Base-by-base conservation (phyloP, 2,113 vertebrate species). In the Xerus inauris region DNA sequence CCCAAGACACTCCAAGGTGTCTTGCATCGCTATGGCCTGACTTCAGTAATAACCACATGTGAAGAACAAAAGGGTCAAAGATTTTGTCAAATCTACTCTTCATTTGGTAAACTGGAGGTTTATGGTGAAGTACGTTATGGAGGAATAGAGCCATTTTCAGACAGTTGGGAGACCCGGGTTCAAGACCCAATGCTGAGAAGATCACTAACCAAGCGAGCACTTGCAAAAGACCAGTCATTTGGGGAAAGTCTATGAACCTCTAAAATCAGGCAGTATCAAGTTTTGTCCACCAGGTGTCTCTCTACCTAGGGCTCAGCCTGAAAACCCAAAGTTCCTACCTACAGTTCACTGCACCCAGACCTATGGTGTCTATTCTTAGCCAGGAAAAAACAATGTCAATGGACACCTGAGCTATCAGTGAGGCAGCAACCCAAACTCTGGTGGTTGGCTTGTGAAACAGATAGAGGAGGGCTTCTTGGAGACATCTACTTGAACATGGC, bases 1-100 rank as follows among this genome's bases (percentile, higher is more conserved):
- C 75, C 19, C 3, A 95, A 87, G 90, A 89, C 49, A 42, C 30
- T 91, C 89, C 40, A 47, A n/a, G 47, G 35, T 91, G n/a, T n/a
- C n/a, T 84, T 81, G 93, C 80, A 91, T 92, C 40, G 87, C 83
- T 89, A 67, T 96, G 89, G 89, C 89, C 83, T 81, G 83, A 89
- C 87, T 93, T 91, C 87, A 94, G 47, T 54, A 94, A 94, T 64
- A 89, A 84, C 20, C 71, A 93, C 28, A 84, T 49, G 30, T 75
- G 30, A 73, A 82, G 14, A 93, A 82, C 75, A 69, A 75, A 86
- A 79, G 76, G 47, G 79, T 69, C 73, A 79, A 80, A 80, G 14
- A 94, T 42, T 86, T 95, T 73, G 95, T 94, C 38, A 83, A 69
- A 94, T 92, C 86, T 20, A 57, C n/a, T 77, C 65, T 89, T 35